Evolutionary conservation across 1,140 invertebrate genomes (phyloP).

Genomic region (Brachionus koreanus): DNA sequence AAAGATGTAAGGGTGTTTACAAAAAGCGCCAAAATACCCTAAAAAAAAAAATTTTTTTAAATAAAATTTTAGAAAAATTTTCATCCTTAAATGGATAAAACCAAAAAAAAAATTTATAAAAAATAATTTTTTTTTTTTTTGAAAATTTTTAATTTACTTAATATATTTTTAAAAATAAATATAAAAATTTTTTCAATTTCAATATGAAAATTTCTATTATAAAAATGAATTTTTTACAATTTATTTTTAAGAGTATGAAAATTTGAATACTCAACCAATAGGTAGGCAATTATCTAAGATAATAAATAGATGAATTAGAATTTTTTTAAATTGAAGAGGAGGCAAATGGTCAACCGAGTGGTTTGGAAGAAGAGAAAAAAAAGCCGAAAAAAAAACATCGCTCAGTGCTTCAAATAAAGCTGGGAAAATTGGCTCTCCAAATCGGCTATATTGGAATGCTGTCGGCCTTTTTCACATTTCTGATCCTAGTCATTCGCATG

Average conservation of each 20-base stretch:
- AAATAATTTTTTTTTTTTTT: too few relatives aligned
- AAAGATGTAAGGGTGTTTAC: too few relatives aligned
- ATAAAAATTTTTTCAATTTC: not conserved
- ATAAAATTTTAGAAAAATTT: too few relatives aligned
- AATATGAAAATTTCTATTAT: too few relatives aligned
- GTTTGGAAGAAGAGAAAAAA: conserved; percentile 26
- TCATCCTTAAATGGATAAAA: too few relatives aligned
- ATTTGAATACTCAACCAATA: conserved; percentile 13
- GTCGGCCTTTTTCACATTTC: conserved; percentile 29
- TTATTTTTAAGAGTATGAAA: not conserved
- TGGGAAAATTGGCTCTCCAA: conserved; percentile 96
- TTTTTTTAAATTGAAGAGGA: too few relatives aligned
- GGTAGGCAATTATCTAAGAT: too few relatives aligned
- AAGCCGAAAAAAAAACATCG: conserved; percentile 38
- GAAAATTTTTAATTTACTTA: too few relatives aligned
- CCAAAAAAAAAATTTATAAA: too few relatives aligned
- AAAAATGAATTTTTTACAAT: too few relatives aligned
- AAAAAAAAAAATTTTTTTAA: not conserved
- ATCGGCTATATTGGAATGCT: conserved; percentile 87
- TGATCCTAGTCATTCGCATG: conserved; percentile 15
- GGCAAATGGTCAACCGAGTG: not conserved
- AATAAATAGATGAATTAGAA: too few relatives aligned
- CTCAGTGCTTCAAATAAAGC: conserved; percentile 94
- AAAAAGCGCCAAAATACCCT: too few relatives aligned
- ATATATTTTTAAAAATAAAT: not conserved